These are phyloP conservation scores for Danio choprae DNA, from an alignment of 2,797 vertebrate genomes.

Conservation along the genomic window DNA sequence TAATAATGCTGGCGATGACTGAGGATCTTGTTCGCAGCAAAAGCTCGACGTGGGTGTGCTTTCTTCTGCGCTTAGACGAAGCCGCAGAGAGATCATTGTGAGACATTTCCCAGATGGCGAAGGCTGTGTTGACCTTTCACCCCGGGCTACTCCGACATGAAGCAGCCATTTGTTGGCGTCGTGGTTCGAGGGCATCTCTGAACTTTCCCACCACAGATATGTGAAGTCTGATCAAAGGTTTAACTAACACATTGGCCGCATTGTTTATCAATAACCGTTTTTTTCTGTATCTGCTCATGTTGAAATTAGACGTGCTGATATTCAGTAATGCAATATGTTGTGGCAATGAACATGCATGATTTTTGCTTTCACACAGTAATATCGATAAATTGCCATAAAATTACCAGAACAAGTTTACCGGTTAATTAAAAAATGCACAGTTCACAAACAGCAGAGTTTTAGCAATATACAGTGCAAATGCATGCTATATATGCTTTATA, in stretches of 20 bases:
- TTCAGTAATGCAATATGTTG: too few species aligned
- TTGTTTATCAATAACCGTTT: conserved; percentile 47
- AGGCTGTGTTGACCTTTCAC: conserved; percentile 50
- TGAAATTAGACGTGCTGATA: not conserved
- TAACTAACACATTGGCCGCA: conserved; percentile 45
- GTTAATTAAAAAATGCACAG: too few species aligned
- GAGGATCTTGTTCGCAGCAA: not conserved
- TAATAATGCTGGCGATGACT: conserved; percentile 18
- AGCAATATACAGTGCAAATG: too few species aligned
- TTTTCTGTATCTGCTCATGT: conserved; percentile 38
- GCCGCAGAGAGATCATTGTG: conserved; percentile 13
- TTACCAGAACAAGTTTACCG: too few species aligned
- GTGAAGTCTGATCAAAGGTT: conserved; percentile 62
- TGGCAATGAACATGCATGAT: too few species aligned
- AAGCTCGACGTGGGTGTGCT: conserved; percentile 39
- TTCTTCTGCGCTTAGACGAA: conserved; percentile 28
- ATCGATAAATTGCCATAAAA: too few species aligned
- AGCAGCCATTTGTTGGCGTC: conserved; percentile 49
- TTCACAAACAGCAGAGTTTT: too few species aligned
- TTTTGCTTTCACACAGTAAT: too few species aligned
- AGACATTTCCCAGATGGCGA: conserved; percentile 49
- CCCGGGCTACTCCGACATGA: conserved; percentile 53
- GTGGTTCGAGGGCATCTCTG: conserved; percentile 30
- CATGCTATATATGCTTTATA: too few species aligned
- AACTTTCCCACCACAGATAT: conserved; percentile 58